Base-by-base conservation (phyloP, 2,888 invertebrate genomes). In the Coelinius sp. region DNA sequence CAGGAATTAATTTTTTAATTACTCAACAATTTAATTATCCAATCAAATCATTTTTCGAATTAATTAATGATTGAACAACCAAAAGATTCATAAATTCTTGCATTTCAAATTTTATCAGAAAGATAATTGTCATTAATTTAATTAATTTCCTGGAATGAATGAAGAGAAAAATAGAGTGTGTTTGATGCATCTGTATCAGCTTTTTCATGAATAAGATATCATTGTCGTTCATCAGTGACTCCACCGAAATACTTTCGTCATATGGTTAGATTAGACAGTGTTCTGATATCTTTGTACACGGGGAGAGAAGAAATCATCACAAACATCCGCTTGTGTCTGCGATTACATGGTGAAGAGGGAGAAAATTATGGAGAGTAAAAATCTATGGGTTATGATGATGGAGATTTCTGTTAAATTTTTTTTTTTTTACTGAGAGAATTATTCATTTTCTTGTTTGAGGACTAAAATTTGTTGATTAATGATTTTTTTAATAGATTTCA, bases 241-340 rank as follows among this genome's bases (percentile, higher is more conserved):
- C 17, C 35, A 35, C 59, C 7, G 35, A 59, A 31, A 56, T 27
- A 59, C 52, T 52, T 64, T 70, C 70, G 31, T 63, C 52, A 70
- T 41, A 24, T 22, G 46, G 20, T 12, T 59, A 59, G 59, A 59
- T 35, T 59, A 59, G 14, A 56, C 25, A 27, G 59, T 46, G 25
- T n/a, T n/a, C 12, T 44, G 64, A 70, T 64, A 70, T 65, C 53
- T 70, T 4, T 27, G 25, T 24, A 41, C 63, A 24, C 63, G 41
- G 56, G 53, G 66, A 49, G 66, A 46, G 52, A 35, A 53, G 25
- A 24, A 73, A 75, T 75, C 72, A 68, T 74, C 70, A 75, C 75
- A 75, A 77, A 77, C 77, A 77, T 77, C 77, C 77, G 77, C 66
- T 65, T 69, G 25, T 65, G 8, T 44, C 56, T 44, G 53, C 46